phyloP scores from a whole-genome alignment of 2,797 vertebrate genomes.

The Glyptemys insculpta region DNA sequence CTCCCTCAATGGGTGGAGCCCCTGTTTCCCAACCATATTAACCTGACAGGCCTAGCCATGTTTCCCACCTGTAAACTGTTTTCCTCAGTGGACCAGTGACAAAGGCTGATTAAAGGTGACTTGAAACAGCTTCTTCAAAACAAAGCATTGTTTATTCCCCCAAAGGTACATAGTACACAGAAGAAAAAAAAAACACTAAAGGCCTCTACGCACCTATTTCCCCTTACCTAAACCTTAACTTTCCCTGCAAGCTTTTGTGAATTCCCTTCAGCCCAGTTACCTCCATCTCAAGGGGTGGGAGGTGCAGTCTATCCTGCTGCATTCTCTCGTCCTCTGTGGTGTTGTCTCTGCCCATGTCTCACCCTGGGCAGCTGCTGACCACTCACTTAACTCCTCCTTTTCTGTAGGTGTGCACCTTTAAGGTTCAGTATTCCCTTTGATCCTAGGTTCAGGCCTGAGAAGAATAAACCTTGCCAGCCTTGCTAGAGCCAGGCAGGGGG shows the following conservation, averaged over 20 bases:
- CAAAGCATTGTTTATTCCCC: neutral
- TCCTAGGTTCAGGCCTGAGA: neutral
- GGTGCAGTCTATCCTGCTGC: neutral
- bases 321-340: neutral
- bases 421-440: neutral
- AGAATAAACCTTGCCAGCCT: neutral
- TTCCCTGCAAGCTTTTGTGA: neutral
- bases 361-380: neutral
- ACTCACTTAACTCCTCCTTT: neutral
- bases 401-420: neutral
- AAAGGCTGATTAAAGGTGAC: neutral
- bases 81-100: slow-evolving; percentile 23
- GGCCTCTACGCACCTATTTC: neutral
- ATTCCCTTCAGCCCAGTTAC: neutral
- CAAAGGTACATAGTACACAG: neutral
- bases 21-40: neutral
- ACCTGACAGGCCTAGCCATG: neutral
- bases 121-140: neutral
- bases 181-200: neutral
- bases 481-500: neutral
- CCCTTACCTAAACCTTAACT: neutral
- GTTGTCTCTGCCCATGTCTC: neutral
- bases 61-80: slow-evolving; percentile 42
- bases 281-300: neutral
- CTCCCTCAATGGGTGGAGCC: neutral